phyloP scores from a whole-genome alignment of 2,797 vertebrate genomes.

The Xenopus petersii region DNA sequence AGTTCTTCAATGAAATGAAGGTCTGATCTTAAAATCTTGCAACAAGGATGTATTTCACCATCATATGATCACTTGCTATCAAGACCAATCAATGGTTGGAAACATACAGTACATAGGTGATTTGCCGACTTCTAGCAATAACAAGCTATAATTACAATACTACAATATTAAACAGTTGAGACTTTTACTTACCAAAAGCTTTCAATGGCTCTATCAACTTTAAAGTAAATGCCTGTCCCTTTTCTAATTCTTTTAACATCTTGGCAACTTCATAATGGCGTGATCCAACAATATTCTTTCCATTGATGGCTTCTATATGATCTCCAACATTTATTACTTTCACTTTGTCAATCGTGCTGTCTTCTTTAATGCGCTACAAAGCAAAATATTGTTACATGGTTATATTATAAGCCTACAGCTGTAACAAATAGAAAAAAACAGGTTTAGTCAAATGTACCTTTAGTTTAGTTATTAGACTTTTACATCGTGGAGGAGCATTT shows the following conservation, averaged over 20 bases:
- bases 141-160: too few relatives aligned
- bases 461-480: too few relatives aligned
- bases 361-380: conserved; percentile 86
- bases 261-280: conserved; percentile 92
- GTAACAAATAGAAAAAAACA: not conserved
- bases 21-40: too few relatives aligned
- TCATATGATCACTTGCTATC: too few relatives aligned
- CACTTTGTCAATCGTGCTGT: conserved; percentile 79
- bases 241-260: conserved; percentile 88
- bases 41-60: too few relatives aligned
- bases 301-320: conserved; percentile 90
- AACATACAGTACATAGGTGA: too few relatives aligned
- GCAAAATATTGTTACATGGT: not conserved
- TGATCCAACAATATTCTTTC: conserved; percentile 74
- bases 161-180: too few relatives aligned
- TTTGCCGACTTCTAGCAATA: too few relatives aligned
- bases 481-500: too few relatives aligned
- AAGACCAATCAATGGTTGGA: too few relatives aligned
- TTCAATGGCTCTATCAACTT: conserved; percentile 90
- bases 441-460: too few relatives aligned
- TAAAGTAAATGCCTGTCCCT: conserved; percentile 77
- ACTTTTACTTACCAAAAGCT: conserved; percentile 84
- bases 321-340: conserved; percentile 87
- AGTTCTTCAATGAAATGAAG: too few relatives aligned
- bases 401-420: not conserved